These are phyloP conservation scores for Melanophora roralis DNA, from an alignment of 2,888 invertebrate genomes.

Conservation along the genomic window DNA sequence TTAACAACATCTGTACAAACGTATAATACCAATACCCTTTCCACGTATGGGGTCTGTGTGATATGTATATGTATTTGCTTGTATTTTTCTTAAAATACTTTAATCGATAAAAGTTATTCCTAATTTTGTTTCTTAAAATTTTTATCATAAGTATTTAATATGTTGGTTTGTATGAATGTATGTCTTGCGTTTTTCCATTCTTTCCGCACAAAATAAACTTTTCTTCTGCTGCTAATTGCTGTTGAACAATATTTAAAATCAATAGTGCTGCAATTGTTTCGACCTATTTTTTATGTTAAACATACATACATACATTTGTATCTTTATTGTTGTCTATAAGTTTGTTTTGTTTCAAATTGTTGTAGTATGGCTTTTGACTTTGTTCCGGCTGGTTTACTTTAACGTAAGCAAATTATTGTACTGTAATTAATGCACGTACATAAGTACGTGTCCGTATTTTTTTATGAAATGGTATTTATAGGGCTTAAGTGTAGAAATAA, in stretches of 20 bases:
- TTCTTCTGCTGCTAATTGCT: background rate
- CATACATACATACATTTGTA: background rate
- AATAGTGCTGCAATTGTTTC: conserved; percentile 61
- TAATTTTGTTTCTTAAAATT: conserved; percentile 13
- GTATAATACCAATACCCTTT: no score
- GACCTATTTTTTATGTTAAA: conserved; percentile 52
- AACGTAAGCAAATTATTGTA: conserved; percentile 15
- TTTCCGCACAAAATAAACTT: conserved; percentile 20
- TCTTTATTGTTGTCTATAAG: background rate
- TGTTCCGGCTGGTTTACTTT: conserved; percentile 44
- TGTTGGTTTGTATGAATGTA: background rate
- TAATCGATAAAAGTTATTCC: conserved; percentile 25
- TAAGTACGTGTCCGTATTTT: background rate
- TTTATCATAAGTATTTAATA: background rate
- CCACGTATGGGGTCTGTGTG: no score
- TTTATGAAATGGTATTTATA: no score
- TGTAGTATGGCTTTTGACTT: conserved; percentile 45
- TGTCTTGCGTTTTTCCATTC: conserved; percentile 25
- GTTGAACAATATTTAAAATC: conserved; percentile 50
- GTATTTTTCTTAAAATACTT: background rate
- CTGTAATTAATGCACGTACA: conserved; percentile 32
- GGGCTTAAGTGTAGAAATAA: no score
- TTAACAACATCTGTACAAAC: no score
- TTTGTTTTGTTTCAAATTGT: conserved; percentile 10
- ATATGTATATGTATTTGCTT: background rate